Evolutionary conservation across 2,888 invertebrate genomes (phyloP), one percentile per base, ranked within the genome.

Genomic region (Cremastobaeus sp.): DNA sequence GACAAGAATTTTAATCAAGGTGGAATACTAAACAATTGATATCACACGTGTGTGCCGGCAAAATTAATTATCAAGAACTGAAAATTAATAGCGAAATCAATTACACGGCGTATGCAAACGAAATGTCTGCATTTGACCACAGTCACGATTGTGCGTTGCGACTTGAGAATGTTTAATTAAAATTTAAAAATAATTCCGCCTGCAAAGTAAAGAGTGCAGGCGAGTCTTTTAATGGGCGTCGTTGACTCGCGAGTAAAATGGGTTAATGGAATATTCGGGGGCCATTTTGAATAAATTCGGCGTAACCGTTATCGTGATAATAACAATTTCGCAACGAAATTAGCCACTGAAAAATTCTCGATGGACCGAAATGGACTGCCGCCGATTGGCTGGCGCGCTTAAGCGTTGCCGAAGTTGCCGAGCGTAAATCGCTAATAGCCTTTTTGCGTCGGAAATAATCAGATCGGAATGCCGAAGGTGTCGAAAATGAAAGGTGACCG

Each of bases 261-360:
- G 35, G 28, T 15, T 50, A 50, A 62, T 62, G 32, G 41, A 52
- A 52, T 64, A 43, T 43, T 62, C 43, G n/a, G 0, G 2, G 25
- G 21, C 17, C 34, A 64, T 54, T 64, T 54, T 45, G 52, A 45
- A 54, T 64, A 54, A 64, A 43, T 45, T 43, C 35, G 34, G 11
- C 6, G 28, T 45, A 45, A 54, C 9, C 50, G 25, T 62, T 62
- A 62, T 8, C 43, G 12, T 25, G 20, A 14, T 28, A 43, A 43
- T 62, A 60, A 60, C 43, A 30, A 39, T 62, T 41, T 4, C 17
- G 8, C 20, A 21, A 17, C 20, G 14, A 48, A 60, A 60, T 60
- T 47, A 48, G 45, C 6, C 35, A 15, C 0, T 17, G 25, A 48
- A 48, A 43, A 34, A 18, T 39, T 15, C 2, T 15, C 11, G 14